phyloP scores from a whole-genome alignment of 2,888 invertebrate species.

The Osmoderma eremita region DNA sequence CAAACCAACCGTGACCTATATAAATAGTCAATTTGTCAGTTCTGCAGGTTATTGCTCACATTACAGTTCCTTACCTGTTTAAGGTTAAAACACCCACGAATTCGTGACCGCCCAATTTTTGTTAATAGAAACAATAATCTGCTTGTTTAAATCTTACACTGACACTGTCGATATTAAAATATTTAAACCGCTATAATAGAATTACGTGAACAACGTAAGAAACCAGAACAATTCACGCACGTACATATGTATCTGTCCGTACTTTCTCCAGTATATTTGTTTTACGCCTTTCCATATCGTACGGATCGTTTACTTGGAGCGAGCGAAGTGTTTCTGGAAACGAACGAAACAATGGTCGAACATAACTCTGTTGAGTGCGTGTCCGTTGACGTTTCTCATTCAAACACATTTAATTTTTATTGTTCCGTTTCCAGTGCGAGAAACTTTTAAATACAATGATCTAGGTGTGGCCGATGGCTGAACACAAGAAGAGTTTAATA shows the following conservation, averaged over 20 bases:
- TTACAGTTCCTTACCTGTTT: too few species aligned
- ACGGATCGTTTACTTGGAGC: conserved; percentile 9
- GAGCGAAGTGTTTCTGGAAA: conserved; percentile 37
- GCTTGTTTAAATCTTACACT: not conserved
- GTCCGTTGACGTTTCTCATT: conserved; percentile 36
- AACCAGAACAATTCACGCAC: conserved; percentile 10
- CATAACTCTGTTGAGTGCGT: conserved; percentile 35
- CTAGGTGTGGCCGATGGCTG: conserved; percentile 46
- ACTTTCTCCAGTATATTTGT: conserved; percentile 22
- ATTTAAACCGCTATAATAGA: not conserved
- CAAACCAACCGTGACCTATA: not conserved
- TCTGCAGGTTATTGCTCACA: too few species aligned
- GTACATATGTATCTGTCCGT: not conserved
- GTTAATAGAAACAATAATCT: not conserved
- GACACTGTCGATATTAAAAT: too few species aligned
- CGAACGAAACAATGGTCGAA: conserved; percentile 31
- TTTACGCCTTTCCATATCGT: conserved; percentile 11
- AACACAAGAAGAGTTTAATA: conserved; percentile 44
- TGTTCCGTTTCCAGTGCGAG: conserved; percentile 35
- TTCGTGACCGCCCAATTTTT: not conserved
- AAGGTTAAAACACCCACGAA: too few species aligned
- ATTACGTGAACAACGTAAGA: conserved; percentile 8
- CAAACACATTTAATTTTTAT: conserved; percentile 37
- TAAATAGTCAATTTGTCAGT: not conserved
- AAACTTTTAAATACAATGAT: conserved; percentile 41